phyloP scores from a whole-genome alignment of 2,113 vertebrate genomes.

The Protobothrops flavoviridis region DNA sequence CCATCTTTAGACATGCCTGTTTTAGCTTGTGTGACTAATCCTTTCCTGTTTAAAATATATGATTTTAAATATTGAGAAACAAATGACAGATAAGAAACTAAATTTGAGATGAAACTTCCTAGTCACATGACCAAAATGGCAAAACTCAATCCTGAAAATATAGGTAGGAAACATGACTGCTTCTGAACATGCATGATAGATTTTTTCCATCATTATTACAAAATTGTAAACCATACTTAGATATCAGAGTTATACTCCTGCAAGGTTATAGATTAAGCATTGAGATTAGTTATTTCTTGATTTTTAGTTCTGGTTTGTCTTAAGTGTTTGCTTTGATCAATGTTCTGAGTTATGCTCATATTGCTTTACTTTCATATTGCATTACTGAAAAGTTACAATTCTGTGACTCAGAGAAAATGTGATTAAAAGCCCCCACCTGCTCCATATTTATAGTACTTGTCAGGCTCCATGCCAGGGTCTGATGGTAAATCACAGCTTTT shows the following conservation, averaged over 20 bases:
- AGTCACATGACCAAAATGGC: neutral
- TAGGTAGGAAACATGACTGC: neutral
- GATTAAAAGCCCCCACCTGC: neutral
- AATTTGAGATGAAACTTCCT: neutral
- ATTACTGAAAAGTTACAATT: neutral
- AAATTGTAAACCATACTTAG: neutral
- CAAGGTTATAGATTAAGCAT: neutral
- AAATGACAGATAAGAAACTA: neutral
- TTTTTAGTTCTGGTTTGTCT: constrained; percentile 17
- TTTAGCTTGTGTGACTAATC: too few species aligned
- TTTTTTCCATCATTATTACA: neutral
- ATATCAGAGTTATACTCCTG: neutral
- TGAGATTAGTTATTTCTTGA: constrained; percentile 5
- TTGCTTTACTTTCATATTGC: neutral
- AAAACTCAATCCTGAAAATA: neutral
- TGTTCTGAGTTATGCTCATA: neutral
- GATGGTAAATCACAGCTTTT: neutral
- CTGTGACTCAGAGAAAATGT: neutral
- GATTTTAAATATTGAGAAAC: neutral
- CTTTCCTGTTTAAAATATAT: neutral
- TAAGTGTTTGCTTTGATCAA: neutral
- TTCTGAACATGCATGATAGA: neutral
- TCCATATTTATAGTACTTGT: neutral
- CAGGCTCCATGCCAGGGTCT: neutral
- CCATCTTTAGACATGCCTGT: neutral